Conservation (phyloP, 2,888 invertebrate species). For the Athrips mouffetella region DNA sequence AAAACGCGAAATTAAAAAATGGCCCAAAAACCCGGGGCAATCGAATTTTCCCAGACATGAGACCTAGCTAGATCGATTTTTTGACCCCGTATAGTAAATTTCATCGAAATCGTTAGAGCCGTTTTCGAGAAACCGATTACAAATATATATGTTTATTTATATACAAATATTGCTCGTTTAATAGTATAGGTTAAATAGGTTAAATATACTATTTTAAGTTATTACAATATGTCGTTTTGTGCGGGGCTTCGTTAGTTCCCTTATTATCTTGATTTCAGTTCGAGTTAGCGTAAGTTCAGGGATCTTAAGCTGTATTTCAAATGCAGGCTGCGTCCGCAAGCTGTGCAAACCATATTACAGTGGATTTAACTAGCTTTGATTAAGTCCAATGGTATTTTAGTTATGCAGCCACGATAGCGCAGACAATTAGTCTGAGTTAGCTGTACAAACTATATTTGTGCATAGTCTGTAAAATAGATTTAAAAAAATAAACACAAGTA, state of each 20-base stretch:
- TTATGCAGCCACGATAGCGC: conserved; percentile 36
- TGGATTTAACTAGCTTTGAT: conserved; percentile 43
- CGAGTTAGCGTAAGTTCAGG: background rate
- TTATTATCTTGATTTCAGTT: background rate
- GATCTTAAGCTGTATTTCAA: background rate
- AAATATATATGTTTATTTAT: background rate
- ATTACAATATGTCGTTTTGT: background rate
- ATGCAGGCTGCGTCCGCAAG: background rate
- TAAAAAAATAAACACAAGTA: background rate
- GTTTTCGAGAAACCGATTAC: too few species aligned
- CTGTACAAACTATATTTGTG: conserved; percentile 22
- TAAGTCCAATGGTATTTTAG: conserved; percentile 36
- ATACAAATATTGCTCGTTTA: background rate
- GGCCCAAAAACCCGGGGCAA: too few species aligned
- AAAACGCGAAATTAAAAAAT: too few species aligned
- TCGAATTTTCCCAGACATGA: too few species aligned
- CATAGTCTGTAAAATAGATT: background rate
- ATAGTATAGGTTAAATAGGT: background rate
- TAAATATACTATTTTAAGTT: background rate
- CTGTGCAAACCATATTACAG: conserved; percentile 44
- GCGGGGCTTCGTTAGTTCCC: background rate
- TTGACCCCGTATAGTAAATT: too few species aligned
- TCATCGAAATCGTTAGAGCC: too few species aligned
- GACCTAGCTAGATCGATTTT: too few species aligned
- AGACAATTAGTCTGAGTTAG: conserved; percentile 42